phyloP scores from a whole-genome alignment of 2,113 vertebrate species.

The Hippolais icterina region DNA sequence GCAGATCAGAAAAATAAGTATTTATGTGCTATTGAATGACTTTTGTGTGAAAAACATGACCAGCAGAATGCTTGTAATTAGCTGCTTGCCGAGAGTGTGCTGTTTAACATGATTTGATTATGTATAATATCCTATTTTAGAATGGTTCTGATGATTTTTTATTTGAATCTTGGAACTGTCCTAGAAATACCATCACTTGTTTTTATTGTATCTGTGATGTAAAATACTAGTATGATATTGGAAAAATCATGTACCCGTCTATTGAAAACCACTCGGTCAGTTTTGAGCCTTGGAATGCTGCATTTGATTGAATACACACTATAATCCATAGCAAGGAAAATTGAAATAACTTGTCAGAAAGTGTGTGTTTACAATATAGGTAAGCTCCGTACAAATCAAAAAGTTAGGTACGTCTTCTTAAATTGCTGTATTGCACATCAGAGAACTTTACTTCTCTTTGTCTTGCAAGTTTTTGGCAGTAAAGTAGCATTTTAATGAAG shows the following conservation, averaged over 20 bases:
- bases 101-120: constrained; percentile 69
- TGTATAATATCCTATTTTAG: constrained; percentile 73
- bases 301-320: constrained; percentile 51
- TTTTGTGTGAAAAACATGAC: constrained; percentile 74
- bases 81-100: constrained; percentile 70
- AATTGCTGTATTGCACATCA: constrained; percentile 69
- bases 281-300: constrained; percentile 72
- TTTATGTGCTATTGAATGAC: constrained; percentile 77
- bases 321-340: constrained; percentile 47
- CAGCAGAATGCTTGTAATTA: constrained; percentile 78
- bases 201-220: constrained; percentile 70
- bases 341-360: constrained; percentile 29
- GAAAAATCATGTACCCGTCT: constrained; percentile 9
- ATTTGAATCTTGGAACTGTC: constrained; percentile 66
- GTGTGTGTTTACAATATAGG: constrained; percentile 61
- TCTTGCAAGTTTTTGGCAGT: constrained; percentile 55
- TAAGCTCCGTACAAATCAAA: constrained; percentile 46
- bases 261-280: constrained; percentile 61
- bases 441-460: constrained; percentile 54
- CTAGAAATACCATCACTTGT: constrained; percentile 54
- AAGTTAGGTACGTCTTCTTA: constrained; percentile 66
- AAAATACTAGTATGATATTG: constrained; percentile 62
- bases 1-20: constrained; percentile 69
- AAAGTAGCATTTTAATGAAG: constrained; percentile 63
- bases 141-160: constrained; percentile 71